Evolutionary conservation across 2,888 invertebrate genomes (phyloP), one percentile per base, ranked within the genome.

Genomic region (Agrenia bidenticulata): DNA sequence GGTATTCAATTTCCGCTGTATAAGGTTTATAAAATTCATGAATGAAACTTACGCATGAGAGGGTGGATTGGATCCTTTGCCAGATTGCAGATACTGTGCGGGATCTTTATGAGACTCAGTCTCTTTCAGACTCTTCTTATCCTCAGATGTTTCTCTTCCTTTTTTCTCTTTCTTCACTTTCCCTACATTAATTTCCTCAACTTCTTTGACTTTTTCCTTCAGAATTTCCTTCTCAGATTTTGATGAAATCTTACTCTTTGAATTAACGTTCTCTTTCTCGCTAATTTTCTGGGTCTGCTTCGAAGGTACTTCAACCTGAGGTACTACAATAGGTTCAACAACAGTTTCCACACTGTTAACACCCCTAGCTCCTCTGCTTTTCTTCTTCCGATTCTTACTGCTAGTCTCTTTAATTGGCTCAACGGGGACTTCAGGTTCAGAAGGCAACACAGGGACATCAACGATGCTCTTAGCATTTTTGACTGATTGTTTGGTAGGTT

Each of bases 331-430:
- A 62, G 17, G 64, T 19, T 63, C 63, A 54, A 68, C 26, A 5
- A 37, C 45, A 19, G 45, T 5, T 19, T 45, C 45, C 5, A 45
- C 45, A 61, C 19, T 56, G 63, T 63, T 42, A 63, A 45, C 21
- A 55, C 39, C 58, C 69, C 57, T 67, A 60, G 86, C 86, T 66
- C 85, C 86, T 41, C 87, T 85, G 57, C 76, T 72, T 39, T 73
- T 76, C 51, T 76, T 76, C 79, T 90, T 91, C 2, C 23, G 51
- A 2, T 58, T 53, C 54, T 15, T 61, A 53, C 13, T 51, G 32
- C 39, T 53, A 42, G 57, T 27, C 45, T 49, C 67, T 51, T 50
- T 62, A 42, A 37, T 56, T 41, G 37, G 61, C 26, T 51, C 51
- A 23, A 51, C 19, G 7, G 24, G 23, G 23, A 24, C 23, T 23